Conservation (phyloP, 2,113 vertebrate species). For the Hypanus sabinus region DNA sequence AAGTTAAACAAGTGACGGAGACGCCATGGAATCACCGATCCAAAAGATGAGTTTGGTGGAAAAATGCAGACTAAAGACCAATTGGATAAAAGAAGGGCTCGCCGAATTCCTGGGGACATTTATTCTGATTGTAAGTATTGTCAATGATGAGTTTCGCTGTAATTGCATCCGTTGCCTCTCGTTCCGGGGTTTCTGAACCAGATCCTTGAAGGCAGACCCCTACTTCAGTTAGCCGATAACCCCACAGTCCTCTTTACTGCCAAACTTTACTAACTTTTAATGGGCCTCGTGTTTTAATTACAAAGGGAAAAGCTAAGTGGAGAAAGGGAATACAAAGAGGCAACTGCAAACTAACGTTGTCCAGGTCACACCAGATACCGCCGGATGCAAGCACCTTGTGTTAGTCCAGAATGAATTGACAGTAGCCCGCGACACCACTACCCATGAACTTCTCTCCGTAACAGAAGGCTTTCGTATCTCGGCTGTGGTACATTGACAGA, state of each 20-base stretch:
- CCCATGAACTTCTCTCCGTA: not conserved
- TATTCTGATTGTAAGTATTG: constrained; percentile 81
- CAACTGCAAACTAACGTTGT: not conserved
- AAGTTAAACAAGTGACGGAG: not conserved
- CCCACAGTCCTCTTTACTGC: not conserved
- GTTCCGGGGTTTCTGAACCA: no score
- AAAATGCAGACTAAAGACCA: constrained; percentile 68
- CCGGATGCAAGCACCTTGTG: no score
- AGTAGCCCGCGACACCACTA: not conserved
- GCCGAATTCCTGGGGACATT: constrained; percentile 89
- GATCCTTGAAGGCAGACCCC: not conserved
- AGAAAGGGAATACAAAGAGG: not conserved
- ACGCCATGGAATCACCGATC: constrained; percentile 58
- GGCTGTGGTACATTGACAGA: not conserved
- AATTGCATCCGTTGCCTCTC: not conserved
- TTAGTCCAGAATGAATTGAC: not conserved
- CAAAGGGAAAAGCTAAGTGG: no score
- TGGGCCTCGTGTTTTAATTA: not conserved
- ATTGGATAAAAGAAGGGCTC: constrained; percentile 75
- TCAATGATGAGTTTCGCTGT: not conserved
- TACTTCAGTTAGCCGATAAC: not conserved
- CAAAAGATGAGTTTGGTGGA: constrained; percentile 60
- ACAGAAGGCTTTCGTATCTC: no score
- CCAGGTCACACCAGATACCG: no score
- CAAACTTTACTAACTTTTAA: not conserved